Evolutionary conservation across 2,113 vertebrate genomes (phyloP), one percentile per base, ranked within the genome.

Genomic region (Platichthys flesus): DNA sequence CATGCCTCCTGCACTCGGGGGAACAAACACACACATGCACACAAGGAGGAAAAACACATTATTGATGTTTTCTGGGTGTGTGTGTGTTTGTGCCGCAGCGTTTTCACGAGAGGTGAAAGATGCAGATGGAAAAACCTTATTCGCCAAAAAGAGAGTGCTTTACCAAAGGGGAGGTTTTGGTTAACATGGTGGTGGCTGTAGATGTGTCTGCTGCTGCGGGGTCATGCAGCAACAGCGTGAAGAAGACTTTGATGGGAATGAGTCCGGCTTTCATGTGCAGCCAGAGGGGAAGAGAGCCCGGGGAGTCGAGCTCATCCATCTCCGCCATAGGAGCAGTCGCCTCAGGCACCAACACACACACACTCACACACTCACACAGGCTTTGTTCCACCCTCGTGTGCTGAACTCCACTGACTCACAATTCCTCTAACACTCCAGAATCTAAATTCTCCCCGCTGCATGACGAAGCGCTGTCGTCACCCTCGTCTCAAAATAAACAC

Each of bases 251-350:
- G 88, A 89, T 91, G 87, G 63, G 64, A 83, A 82, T 80, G 79
- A 76, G 67, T 61, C 9, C 67, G 64, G 71, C 85, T 90, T 89
- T 90, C 81, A 89, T 88, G 83, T 85, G 85, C 72, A 85, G 89
- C 88, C 87, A 67, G 87, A 81, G 82, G 79, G 58, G 47, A 65
- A 76, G 71, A 71, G 73, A 69, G 82, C 74, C 71, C 67, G 15
- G 81, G 71, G 73, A 84, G 74, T 28, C 23, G 56, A 80, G 74
- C 82, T 88, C 85, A 88, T 88, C 91, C 45, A 79, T 76, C 76
- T 56, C 18, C 81, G 64, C 74, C 82, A 80, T 79, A 74, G 82
- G 86, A 79, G 73, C 55, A 62, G 76, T 70, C 31, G 78, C 89
- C 68, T 73, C 26, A 9, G 74, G 88, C 76, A 8, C 24, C 51